Evolutionary conservation across 2,797 vertebrate genomes (phyloP).

Genomic region (Arnoldichthys spilopterus): DNA sequence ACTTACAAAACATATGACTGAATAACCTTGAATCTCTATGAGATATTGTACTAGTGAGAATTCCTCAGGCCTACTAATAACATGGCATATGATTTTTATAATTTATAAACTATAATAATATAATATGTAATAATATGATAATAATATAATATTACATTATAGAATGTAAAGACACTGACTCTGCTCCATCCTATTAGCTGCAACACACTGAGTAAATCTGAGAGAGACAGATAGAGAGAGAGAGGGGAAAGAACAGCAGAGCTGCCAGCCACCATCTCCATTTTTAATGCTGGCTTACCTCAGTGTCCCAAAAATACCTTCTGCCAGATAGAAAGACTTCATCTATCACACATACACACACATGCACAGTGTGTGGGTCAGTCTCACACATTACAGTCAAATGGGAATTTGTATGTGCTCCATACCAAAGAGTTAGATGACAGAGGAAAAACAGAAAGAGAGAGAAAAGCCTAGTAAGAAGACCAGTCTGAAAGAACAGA

Average conservation of each 20-base stretch:
- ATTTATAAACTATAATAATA: too few relatives aligned
- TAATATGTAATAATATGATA: too few relatives aligned
- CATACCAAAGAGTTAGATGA: not conserved
- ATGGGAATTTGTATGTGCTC: conserved; percentile 24
- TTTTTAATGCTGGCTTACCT: conserved; percentile 50
- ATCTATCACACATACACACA: conserved; percentile 34
- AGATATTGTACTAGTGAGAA: not conserved
- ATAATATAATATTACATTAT: not conserved
- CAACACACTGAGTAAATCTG: not conserved
- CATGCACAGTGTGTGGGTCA: conserved; percentile 4
- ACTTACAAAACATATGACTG: not conserved
- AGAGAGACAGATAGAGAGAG: conserved; percentile 14
- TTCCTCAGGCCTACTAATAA: too few relatives aligned
- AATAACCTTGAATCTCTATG: not conserved
- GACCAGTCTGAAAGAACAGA: conserved; percentile 16
- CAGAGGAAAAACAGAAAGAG: not conserved
- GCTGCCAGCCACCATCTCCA: conserved; percentile 33
- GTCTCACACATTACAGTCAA: conserved; percentile 8
- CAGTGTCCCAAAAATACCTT: conserved; percentile 50
- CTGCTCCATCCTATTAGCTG: not conserved
- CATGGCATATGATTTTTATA: too few relatives aligned
- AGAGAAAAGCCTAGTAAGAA: not conserved
- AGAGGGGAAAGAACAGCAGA: conserved; percentile 10
- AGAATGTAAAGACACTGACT: not conserved
- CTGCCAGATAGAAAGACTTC: conserved; percentile 37